Conservation (phyloP, 1,140 invertebrate genomes). For the Heliconius hewitsoni region DNA sequence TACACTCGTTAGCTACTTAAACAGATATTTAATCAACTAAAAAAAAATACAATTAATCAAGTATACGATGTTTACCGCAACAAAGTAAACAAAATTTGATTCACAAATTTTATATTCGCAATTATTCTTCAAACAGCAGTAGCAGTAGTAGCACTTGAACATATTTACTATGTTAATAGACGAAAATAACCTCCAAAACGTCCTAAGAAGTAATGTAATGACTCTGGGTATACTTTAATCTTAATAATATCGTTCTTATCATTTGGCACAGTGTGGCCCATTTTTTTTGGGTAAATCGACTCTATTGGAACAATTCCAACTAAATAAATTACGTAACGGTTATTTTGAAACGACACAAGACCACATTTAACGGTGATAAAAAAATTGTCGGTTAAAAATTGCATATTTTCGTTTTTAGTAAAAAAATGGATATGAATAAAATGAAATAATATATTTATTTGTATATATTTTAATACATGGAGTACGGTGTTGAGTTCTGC, state of each 20-base stretch:
- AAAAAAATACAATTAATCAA: too few relatives aligned
- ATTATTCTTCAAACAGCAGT: neutral
- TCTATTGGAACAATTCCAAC: constrained; percentile 5
- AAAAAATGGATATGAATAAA: neutral
- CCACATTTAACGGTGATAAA: neutral
- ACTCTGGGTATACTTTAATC: constrained; percentile 5
- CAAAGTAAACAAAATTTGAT: neutral
- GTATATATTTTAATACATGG: neutral
- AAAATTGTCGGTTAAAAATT: neutral
- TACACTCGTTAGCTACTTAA: too few relatives aligned
- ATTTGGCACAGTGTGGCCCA: neutral
- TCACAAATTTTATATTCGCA: neutral
- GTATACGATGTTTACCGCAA: neutral
- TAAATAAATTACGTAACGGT: constrained; percentile 9
- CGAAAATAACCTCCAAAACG: neutral
- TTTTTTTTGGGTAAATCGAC: constrained; percentile 14
- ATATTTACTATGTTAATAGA: constrained; percentile 10
- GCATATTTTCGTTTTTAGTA: neutral
- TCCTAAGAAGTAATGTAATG: constrained; percentile 9
- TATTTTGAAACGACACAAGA: constrained; percentile 10
- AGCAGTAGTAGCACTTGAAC: neutral
- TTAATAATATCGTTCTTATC: constrained; percentile 9
- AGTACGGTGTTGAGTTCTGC: too few relatives aligned
- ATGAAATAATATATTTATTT: neutral
- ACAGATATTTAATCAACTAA: too few relatives aligned